phyloP scores from a whole-genome alignment of 2,888 invertebrate genomes.

The Nomada lathburiana region DNA sequence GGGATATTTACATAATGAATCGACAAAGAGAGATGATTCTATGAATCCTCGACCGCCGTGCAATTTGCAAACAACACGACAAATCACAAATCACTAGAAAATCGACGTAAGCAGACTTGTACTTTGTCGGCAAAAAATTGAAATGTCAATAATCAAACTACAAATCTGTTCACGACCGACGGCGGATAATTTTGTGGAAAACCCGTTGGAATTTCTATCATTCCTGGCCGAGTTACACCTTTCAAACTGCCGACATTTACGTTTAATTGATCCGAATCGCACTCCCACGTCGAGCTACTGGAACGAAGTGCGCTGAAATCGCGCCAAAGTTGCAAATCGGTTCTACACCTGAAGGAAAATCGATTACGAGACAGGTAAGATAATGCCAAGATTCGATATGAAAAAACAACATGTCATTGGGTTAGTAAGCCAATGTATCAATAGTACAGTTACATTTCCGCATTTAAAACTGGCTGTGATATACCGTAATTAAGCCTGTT shows the following conservation, averaged over 20 bases:
- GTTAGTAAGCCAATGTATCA: too few species aligned
- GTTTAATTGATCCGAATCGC: slow-evolving; percentile 5
- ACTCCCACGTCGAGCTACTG: neutral
- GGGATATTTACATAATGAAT: neutral
- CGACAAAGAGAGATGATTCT: neutral
- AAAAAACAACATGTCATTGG: too few species aligned
- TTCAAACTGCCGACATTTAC: slow-evolving; percentile 14
- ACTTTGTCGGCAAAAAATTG: neutral
- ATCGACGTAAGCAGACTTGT: too few species aligned
- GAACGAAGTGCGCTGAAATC: neutral
- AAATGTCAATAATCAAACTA: neutral
- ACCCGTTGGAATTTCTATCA: neutral
- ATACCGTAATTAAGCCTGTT: too few species aligned
- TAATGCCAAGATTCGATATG: too few species aligned
- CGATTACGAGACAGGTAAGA: neutral
- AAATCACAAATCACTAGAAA: neutral
- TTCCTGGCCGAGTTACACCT: neutral
- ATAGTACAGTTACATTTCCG: too few species aligned
- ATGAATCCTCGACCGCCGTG: neutral
- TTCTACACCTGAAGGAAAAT: too few species aligned
- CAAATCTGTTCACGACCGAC: slow-evolving; percentile 12
- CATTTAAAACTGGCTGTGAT: too few species aligned
- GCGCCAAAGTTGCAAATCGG: slow-evolving; percentile 23
- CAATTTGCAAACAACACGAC: neutral
- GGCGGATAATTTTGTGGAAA: neutral